phyloP scores from a whole-genome alignment of 1,140 invertebrate genomes.

The Tenebrio molitor region DNA sequence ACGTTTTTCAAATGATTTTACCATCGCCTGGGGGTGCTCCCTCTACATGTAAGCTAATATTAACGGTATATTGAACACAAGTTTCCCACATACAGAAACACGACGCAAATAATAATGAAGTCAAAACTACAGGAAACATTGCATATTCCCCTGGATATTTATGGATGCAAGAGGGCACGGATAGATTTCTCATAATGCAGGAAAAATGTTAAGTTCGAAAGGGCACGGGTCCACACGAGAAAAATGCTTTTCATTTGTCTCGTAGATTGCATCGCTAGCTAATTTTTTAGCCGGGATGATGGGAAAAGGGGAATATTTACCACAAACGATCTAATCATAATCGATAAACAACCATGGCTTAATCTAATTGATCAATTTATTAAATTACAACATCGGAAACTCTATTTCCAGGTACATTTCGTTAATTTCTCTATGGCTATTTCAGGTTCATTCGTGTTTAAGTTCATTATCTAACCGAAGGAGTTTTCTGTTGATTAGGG shows the following conservation, averaged over 20 bases:
- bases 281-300: too few species aligned
- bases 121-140: conserved; percentile 12
- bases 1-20: conserved; percentile 22
- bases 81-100: conserved; percentile 18
- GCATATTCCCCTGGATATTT: neutral
- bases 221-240: neutral
- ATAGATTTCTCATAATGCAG: neutral
- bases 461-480: too few species aligned
- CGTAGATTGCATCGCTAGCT: neutral
- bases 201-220: neutral
- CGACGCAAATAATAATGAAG: conserved; percentile 22
- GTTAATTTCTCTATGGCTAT: too few species aligned
- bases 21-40: neutral
- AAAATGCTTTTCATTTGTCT: neutral
- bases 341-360: too few species aligned
- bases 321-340: too few species aligned
- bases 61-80: conserved; percentile 26
- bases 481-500: too few species aligned
- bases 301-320: too few species aligned
- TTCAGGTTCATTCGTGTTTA: too few species aligned
- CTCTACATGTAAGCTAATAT: conserved; percentile 20
- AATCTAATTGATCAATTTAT: too few species aligned
- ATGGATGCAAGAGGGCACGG: conserved; percentile 9
- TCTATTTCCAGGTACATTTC: too few species aligned
- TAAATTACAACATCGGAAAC: too few species aligned